Evolutionary conservation across 2,888 invertebrate species (phyloP).

Genomic region (Sceliomorpha sp.): DNA sequence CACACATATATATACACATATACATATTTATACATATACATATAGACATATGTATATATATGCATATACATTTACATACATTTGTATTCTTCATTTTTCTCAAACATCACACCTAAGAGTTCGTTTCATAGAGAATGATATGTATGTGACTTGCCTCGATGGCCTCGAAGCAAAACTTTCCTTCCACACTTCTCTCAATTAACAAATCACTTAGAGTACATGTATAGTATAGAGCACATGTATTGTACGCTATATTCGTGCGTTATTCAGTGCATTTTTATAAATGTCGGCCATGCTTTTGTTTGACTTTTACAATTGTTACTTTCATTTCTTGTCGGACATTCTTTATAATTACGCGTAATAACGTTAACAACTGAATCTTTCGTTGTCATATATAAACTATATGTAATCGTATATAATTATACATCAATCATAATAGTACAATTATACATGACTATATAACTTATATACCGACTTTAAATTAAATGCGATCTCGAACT

Average conservation of each 20-base stretch:
- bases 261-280: slow-evolving; percentile 44
- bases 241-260: slow-evolving; percentile 50
- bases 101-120: slow-evolving; percentile 72
- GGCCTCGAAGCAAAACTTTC: slow-evolving; percentile 62
- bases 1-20: slow-evolving; percentile 67
- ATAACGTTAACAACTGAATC: slow-evolving; percentile 21
- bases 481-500: too few relatives aligned
- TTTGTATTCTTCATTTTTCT: slow-evolving; percentile 39
- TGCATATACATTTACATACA: slow-evolving; percentile 60
- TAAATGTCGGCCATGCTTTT: slow-evolving; percentile 47
- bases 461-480: slow-evolving; percentile 3
- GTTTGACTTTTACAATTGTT: too few relatives aligned
- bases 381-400: slow-evolving; percentile 1
- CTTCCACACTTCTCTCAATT: slow-evolving; percentile 40
- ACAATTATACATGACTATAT: slow-evolving; percentile 41
- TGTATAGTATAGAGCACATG: too few relatives aligned
- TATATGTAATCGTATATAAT: slow-evolving; percentile 18
- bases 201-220: slow-evolving; percentile 53
- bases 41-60: slow-evolving; percentile 63
- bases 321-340: slow-evolving; percentile 44
- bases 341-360: slow-evolving; percentile 29
- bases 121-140: slow-evolving; percentile 78
- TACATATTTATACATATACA: too few relatives aligned
- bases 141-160: slow-evolving; percentile 71
- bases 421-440: slow-evolving; percentile 16